Evolutionary conservation across 2,113 vertebrate species (phyloP).

Genomic region (Epinephelus cyanopodus): DNA sequence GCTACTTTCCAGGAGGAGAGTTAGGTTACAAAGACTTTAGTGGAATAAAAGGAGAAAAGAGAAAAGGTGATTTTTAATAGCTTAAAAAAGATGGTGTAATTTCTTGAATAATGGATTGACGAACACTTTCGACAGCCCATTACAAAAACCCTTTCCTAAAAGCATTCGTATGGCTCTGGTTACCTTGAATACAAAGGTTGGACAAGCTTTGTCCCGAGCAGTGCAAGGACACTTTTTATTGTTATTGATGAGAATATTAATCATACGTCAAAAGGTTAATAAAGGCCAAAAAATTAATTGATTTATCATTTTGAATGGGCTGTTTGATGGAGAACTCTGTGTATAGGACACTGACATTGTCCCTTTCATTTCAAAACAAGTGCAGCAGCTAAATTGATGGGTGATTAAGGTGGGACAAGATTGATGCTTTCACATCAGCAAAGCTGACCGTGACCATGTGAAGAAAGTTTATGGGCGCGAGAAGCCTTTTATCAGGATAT

Average conservation of each 20-base stretch:
- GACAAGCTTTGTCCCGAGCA: slow-evolving; percentile 34
- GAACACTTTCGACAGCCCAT: slow-evolving; percentile 15
- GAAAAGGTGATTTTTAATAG: neutral
- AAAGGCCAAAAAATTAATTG: slow-evolving; percentile 78
- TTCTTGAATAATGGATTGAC: slow-evolving; percentile 39
- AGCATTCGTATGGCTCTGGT: slow-evolving; percentile 36
- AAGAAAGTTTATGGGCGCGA: slow-evolving; percentile 12
- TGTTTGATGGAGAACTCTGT: slow-evolving; percentile 59
- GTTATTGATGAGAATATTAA: slow-evolving; percentile 80
- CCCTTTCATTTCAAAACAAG: slow-evolving; percentile 78
- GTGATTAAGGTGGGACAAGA: slow-evolving; percentile 76
- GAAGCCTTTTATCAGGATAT: slow-evolving; percentile 15
- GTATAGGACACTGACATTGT: slow-evolving; percentile 72
- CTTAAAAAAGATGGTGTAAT: slow-evolving; percentile 15
- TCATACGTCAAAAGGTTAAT: slow-evolving; percentile 80
- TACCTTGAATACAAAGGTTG: slow-evolving; percentile 44
- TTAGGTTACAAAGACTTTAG: slow-evolving; percentile 1
- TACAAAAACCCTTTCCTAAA: slow-evolving; percentile 24
- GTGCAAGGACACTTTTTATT: slow-evolving; percentile 76
- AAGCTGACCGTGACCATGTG: slow-evolving; percentile 47
- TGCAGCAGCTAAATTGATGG: slow-evolving; percentile 71
- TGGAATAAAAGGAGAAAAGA: neutral
- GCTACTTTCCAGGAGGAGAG: neutral
- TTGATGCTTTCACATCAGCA: slow-evolving; percentile 71
- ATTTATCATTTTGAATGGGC: slow-evolving; percentile 71